These are phyloP conservation scores for Erinaceus europaeus DNA, from an alignment of 2,113 vertebrate genomes.

Conservation along the genomic window DNA sequence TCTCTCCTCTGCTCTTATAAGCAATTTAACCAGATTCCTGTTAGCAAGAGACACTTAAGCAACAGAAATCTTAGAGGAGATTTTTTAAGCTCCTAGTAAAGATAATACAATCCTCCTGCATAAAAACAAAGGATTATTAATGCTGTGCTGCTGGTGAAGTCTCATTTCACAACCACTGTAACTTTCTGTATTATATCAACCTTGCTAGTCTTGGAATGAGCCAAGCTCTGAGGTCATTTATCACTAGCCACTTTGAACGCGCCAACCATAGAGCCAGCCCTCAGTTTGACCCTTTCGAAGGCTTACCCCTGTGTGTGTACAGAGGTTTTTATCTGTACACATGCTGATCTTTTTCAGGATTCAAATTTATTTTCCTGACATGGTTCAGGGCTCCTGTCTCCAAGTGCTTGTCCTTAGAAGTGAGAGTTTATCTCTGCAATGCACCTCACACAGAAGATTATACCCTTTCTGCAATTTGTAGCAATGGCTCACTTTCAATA, in stretches of 20 bases:
- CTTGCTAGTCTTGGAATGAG: neutral
- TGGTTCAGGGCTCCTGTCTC: constrained; percentile 32
- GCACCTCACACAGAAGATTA: neutral
- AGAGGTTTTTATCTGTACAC: constrained; percentile 27
- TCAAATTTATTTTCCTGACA: constrained; percentile 57
- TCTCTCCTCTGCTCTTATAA: constrained; percentile 59
- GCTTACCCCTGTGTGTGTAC: neutral
- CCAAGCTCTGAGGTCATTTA: neutral
- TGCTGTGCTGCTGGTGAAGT: constrained; percentile 30
- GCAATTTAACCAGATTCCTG: constrained; percentile 62
- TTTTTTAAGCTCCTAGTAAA: constrained; percentile 61
- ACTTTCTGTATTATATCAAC: constrained; percentile 42
- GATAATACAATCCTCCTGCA: constrained; percentile 28
- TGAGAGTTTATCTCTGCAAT: neutral
- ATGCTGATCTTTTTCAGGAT: constrained; percentile 17
- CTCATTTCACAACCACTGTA: constrained; percentile 12
- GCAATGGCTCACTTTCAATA: neutral
- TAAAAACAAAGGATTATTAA: constrained; percentile 62
- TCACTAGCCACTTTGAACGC: neutral
- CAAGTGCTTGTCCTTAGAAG: constrained; percentile 19
- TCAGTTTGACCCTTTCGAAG: neutral
- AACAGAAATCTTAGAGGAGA: constrained; percentile 51
- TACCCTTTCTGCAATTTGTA: neutral
- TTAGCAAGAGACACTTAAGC: constrained; percentile 59
- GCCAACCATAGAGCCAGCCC: neutral